Evolutionary conservation across 1,140 invertebrate genomes (phyloP).

Genomic region (Rhopalosiphum maidis): DNA sequence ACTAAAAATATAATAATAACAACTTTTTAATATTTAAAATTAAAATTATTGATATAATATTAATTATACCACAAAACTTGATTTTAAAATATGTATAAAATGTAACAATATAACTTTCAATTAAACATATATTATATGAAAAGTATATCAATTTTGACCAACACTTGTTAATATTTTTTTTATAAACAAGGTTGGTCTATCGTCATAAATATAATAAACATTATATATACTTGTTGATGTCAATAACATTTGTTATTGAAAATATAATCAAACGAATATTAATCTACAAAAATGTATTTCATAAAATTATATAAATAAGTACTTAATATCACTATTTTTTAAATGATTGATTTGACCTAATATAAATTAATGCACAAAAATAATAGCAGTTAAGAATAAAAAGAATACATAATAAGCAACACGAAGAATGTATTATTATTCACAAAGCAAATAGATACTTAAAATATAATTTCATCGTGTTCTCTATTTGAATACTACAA

Average conservation of each 20-base stretch:
- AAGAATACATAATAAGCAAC: neutral
- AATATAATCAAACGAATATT: neutral
- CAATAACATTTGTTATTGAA: neutral
- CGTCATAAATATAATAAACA: neutral
- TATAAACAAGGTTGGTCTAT: neutral
- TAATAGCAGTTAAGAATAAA: neutral
- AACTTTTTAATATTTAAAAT: neutral
- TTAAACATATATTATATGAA: neutral
- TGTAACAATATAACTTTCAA: neutral
- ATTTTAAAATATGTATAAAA: neutral
- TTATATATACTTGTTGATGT: neutral
- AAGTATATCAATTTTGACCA: neutral
- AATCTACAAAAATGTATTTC: neutral
- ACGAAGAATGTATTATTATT: neutral
- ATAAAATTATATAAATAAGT: neutral
- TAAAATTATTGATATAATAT: neutral
- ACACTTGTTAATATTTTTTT: neutral
- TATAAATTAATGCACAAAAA: neutral
- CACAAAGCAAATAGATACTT: neutral
- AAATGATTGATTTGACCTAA: neutral
- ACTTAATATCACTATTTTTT: neutral
- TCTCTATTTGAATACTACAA: neutral
- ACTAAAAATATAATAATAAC: neutral
- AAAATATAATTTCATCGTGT: neutral
- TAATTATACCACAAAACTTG: neutral